Conservation (phyloP, 2,888 invertebrate genomes). For the Drosophila anomalipes region DNA sequence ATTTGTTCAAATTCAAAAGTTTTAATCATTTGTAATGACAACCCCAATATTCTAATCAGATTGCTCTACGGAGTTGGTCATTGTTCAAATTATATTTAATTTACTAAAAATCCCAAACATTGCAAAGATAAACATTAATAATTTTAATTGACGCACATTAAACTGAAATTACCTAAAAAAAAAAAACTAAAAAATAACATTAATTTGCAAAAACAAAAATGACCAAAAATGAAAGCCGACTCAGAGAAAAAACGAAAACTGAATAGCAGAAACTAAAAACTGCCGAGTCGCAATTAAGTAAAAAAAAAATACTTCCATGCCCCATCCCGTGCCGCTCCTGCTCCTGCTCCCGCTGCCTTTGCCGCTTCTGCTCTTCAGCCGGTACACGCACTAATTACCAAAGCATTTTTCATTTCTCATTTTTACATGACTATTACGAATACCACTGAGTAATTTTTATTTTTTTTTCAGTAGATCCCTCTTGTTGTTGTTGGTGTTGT, state of each 20-base stretch:
- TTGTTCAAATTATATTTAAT: constrained; percentile 74
- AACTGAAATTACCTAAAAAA: constrained; percentile 66
- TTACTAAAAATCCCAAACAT: constrained; percentile 46
- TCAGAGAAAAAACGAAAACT: constrained; percentile 27
- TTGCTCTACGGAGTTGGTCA: constrained; percentile 24
- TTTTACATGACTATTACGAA: constrained; percentile 49
- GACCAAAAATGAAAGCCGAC: constrained; percentile 54
- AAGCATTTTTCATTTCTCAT: constrained; percentile 61
- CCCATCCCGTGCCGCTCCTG: constrained; percentile 6
- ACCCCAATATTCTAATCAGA: constrained; percentile 26
- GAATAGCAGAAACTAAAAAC: constrained; percentile 33
- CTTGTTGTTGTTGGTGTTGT: constrained; percentile 7
- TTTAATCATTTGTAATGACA: constrained; percentile 4
- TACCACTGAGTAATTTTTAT: constrained; percentile 22
- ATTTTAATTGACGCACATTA: constrained; percentile 80
- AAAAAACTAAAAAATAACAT: constrained; percentile 24
- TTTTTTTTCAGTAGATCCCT: background rate
- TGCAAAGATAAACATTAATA: constrained; percentile 69
- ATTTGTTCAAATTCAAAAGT: background rate
- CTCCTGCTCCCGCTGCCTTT: background rate
- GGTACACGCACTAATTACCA: constrained; percentile 77
- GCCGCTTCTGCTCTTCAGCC: background rate
- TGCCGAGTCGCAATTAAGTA: constrained; percentile 58
- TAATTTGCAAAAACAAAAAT: constrained; percentile 63
- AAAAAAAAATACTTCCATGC: constrained; percentile 8